Percentiles rank a stretch among this genome's conserved stretches.
Evolutionary conservation across 2,113 vertebrate species (phyloP).

Genomic region (Triplophysa dalaica): DNA sequence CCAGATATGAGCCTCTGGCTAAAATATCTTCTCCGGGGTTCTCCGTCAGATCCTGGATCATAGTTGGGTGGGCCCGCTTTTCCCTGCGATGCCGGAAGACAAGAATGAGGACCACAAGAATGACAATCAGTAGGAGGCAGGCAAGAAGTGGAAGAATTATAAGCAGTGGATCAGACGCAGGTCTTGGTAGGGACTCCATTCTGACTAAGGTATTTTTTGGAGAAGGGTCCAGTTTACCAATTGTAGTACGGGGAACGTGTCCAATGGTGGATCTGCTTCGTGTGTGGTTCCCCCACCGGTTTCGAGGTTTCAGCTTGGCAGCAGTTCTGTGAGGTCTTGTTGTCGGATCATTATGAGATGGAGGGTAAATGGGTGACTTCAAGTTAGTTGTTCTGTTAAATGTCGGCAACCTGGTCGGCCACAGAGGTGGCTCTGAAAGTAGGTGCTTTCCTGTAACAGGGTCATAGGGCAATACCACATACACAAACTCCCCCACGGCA

Average conservation of each 20-base stretch:
- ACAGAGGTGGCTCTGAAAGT: conserved; percentile 48
- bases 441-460: conserved; percentile 57
- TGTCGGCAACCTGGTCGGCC: conserved; percentile 36
- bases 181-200: conserved; percentile 62
- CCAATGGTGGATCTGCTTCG: conserved; percentile 51
- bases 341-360: conserved; percentile 57
- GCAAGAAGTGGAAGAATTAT: conserved; percentile 75
- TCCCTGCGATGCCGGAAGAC: conserved; percentile 77
- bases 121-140: conserved; percentile 74
- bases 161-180: conserved; percentile 70
- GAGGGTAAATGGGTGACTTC: conserved; percentile 40
- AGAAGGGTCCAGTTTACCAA: conserved; percentile 45
- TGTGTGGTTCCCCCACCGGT: conserved; percentile 65
- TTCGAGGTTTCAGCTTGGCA: conserved; percentile 58
- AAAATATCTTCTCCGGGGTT: conserved; percentile 50
- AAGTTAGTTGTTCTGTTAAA: conserved; percentile 51
- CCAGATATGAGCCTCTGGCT: conserved; percentile 53
- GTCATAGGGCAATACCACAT: conserved; percentile 77
- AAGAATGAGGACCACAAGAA: conserved; percentile 69
- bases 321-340: conserved; percentile 63
- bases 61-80: conserved; percentile 67
- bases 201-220: conserved; percentile 51
- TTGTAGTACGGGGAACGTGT: conserved; percentile 41
- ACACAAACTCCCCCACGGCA: conserved; percentile 76
- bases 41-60: conserved; percentile 65